Conservation (phyloP, 2,113 vertebrate species). For the Halcyon malimbica region DNA sequence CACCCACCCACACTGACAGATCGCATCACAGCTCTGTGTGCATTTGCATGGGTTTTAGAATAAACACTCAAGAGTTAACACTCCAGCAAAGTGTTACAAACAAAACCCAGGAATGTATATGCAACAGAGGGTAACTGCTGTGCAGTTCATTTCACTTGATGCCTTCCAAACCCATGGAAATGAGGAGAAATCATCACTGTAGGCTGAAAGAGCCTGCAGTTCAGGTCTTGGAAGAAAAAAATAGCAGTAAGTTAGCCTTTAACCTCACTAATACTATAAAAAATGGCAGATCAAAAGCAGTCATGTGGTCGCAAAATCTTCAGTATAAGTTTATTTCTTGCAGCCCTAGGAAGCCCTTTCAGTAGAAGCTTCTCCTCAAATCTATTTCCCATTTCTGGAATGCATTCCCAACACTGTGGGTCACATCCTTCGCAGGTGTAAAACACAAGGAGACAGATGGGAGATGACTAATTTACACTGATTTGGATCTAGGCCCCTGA, state of each 20-base stretch:
- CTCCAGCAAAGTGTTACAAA: not conserved
- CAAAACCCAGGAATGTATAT: not conserved
- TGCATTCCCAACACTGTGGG: not conserved
- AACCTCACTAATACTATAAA: not conserved
- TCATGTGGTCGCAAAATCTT: not conserved
- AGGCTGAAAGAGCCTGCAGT: not conserved
- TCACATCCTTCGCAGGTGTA: not conserved
- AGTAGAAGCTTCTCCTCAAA: not conserved
- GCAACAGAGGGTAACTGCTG: not conserved
- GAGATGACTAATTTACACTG: not conserved
- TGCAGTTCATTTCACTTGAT: not conserved
- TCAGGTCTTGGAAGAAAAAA: not conserved
- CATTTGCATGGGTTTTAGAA: not conserved
- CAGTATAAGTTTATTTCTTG: not conserved
- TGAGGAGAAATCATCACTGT: not conserved
- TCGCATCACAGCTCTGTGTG: not conserved
- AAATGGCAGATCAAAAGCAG: not conserved
- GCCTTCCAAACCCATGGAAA: not conserved
- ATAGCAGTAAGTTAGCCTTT: not conserved
- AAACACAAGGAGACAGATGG: not conserved
- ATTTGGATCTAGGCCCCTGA: not conserved
- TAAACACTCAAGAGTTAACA: not conserved
- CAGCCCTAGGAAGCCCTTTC: not conserved
- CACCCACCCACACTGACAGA: not conserved
- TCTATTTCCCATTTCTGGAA: conserved; percentile 18